phyloP scores from a whole-genome alignment of 2,113 vertebrate species.

The Halcyon malimbica region DNA sequence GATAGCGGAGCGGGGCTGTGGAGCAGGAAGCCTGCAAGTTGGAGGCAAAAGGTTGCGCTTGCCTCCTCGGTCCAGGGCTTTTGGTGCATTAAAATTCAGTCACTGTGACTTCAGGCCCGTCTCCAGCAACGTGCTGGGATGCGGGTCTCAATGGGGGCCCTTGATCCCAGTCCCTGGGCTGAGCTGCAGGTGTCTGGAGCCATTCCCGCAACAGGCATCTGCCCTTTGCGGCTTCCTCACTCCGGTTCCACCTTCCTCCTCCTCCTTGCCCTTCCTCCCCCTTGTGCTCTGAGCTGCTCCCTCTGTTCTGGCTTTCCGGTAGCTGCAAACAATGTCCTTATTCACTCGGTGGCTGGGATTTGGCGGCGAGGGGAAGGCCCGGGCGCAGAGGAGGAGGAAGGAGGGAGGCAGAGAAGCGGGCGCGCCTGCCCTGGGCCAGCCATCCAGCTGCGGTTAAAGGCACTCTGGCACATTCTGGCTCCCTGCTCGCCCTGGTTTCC shows the following conservation, averaged over 20 bases:
- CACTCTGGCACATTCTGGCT: neutral
- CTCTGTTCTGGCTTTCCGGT: conserved; percentile 61
- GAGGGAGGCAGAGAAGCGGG: neutral
- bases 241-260: conserved; percentile 61
- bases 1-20: neutral
- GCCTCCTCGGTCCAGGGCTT: neutral
- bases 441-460: neutral
- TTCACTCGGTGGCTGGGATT: conserved; percentile 26
- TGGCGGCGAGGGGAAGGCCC: neutral
- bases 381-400: neutral
- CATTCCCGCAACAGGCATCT: conserved; percentile 56
- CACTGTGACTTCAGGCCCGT: neutral
- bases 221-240: conserved; percentile 29
- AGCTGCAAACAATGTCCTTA: conserved; percentile 59
- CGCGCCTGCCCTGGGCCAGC: neutral
- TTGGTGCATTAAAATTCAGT: conserved; percentile 46
- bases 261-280: conserved; percentile 32
- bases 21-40: neutral
- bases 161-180: neutral
- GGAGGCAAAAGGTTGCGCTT: neutral
- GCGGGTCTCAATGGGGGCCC: conserved; percentile 24
- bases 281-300: conserved; percentile 9
- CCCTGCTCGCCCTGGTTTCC: neutral
- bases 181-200: conserved; percentile 69
- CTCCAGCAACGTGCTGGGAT: conserved; percentile 17